These are phyloP conservation scores for Melanogrammus aeglefinus DNA, from an alignment of 2,797 vertebrate genomes.

Conservation along the genomic window DNA sequence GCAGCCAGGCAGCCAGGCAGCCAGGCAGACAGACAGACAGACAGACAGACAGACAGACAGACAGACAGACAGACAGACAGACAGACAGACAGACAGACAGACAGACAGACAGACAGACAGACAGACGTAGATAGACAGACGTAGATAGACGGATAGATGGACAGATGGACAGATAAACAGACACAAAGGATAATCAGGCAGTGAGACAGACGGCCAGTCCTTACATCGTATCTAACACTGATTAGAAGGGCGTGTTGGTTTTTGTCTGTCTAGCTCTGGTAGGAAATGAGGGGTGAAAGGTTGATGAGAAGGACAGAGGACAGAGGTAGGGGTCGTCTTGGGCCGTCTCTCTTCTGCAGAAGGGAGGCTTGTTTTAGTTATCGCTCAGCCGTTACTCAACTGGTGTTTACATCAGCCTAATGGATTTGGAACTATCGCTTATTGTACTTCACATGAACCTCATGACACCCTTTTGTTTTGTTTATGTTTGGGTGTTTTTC, in stretches of 20 bases:
- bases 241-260: conserved; percentile 64
- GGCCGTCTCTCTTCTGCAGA: conserved; percentile 42
- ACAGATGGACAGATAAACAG: too few relatives aligned
- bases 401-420: conserved; percentile 18
- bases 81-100: conserved; percentile 4
- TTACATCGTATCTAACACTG: conserved; percentile 11
- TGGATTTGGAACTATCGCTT: not conserved
- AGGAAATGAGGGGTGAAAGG: conserved; percentile 75
- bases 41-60: too few relatives aligned
- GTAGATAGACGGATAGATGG: too few relatives aligned
- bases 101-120: not conserved
- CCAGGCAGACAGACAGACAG: conserved; percentile 17
- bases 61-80: too few relatives aligned
- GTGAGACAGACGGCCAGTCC: not conserved
- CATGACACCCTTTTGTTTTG: not conserved
- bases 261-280: conserved; percentile 69
- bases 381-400: conserved; percentile 15
- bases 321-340: conserved; percentile 53
- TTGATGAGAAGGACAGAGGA: conserved; percentile 64
- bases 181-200: not conserved
- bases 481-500: not conserved
- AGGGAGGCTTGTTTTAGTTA: conserved; percentile 37
- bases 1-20: too few relatives aligned
- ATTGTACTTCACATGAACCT: not conserved
- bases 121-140: too few relatives aligned